A percentile compares a stretch with the other conserved stretches of the same genome.
These are phyloP conservation scores for Peromyscus californicus DNA, from an alignment of 2,113 vertebrate genomes.

Conservation along the genomic window DNA sequence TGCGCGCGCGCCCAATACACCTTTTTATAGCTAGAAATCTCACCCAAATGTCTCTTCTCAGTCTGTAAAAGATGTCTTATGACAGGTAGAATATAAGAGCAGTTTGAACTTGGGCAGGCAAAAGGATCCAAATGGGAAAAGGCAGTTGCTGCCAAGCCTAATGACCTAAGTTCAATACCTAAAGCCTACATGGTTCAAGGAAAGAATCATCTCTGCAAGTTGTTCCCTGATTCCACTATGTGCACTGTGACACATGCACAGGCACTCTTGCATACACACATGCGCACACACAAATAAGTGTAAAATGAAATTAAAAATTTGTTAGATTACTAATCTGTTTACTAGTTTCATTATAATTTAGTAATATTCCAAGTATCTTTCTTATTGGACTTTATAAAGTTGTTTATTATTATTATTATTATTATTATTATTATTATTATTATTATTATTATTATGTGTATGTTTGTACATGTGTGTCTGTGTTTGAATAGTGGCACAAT, in stretches of 20 bases:
- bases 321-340: conserved; percentile 27
- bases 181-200: neutral
- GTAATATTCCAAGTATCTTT: neutral
- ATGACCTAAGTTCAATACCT: neutral
- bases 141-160: neutral
- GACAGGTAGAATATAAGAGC: conserved; percentile 29
- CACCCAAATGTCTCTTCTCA: neutral
- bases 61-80: conserved; percentile 54
- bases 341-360: conserved; percentile 46
- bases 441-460: neutral
- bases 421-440: neutral
- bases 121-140: neutral
- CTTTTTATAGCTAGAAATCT: conserved; percentile 19
- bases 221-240: neutral
- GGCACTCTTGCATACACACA: neutral
- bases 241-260: neutral
- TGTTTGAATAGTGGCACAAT: neutral
- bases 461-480: neutral
- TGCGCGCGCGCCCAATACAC: neutral
- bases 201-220: neutral
- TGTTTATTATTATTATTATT: neutral
- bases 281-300: neutral
- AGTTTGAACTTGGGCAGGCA: neutral
- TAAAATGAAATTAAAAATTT: conserved; percentile 14
- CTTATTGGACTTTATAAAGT: neutral